Conservation (phyloP, 2,113 vertebrate species). For the Regulus satrapa region DNA sequence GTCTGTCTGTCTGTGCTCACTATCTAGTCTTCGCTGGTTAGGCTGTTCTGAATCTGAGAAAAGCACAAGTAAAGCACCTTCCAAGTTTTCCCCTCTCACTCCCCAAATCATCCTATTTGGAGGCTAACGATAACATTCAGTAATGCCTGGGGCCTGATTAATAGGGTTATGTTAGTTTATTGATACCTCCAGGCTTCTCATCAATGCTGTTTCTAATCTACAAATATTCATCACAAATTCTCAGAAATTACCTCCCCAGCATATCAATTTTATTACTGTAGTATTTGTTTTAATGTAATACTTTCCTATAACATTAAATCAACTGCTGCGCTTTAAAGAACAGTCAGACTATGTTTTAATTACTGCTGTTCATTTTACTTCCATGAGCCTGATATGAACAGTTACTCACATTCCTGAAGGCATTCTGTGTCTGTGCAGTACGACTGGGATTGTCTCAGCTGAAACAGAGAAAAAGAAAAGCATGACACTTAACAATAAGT, state of each 20-base stretch:
- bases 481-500: neutral
- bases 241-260: neutral
- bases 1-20: neutral
- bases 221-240: neutral
- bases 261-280: neutral
- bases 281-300: neutral
- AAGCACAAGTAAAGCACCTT: neutral
- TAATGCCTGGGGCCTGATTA: neutral
- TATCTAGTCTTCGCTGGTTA: neutral
- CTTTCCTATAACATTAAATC: neutral
- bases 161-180: neutral
- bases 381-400: neutral
- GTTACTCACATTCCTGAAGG: constrained; percentile 91
- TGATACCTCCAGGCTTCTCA: neutral
- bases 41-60: neutral
- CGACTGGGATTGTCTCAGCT: constrained; percentile 96
- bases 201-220: neutral
- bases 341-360: neutral
- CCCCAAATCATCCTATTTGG: neutral
- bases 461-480: constrained; percentile 64
- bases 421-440: constrained; percentile 97
- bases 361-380: neutral
- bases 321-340: neutral
- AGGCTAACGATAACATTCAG: neutral
- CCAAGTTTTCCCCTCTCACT: neutral